Evolutionary conservation across 2,888 invertebrate species (phyloP).

Genomic region (Elegia similella): DNA sequence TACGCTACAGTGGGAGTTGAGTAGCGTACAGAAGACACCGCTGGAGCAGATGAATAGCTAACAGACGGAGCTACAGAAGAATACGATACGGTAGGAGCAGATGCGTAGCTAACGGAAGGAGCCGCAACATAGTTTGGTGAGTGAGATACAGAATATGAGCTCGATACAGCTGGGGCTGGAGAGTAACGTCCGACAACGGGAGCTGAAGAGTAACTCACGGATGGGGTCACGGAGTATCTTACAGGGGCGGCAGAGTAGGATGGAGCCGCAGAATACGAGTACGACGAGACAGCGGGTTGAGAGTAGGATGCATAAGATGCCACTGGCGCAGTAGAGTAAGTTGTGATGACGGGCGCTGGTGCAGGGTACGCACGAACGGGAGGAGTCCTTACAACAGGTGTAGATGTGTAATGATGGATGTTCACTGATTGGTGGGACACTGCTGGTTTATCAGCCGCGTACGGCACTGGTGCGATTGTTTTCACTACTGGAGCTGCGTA

Average conservation of each 20-base stretch:
- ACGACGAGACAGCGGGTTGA: not conserved
- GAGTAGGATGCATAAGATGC: not conserved
- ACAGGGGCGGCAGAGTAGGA: not conserved
- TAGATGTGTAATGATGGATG: slow-evolving; percentile 1
- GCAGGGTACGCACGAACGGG: not conserved
- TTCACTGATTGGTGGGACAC: slow-evolving; percentile 10
- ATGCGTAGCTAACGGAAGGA: not conserved
- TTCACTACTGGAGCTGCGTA: slow-evolving; percentile 1
- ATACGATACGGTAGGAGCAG: not conserved
- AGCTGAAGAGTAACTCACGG: not conserved
- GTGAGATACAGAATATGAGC: not conserved
- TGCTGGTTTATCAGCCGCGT: slow-evolving; percentile 4
- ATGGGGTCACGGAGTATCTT: not conserved
- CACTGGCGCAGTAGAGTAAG: slow-evolving; percentile 1
- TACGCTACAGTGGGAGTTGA: not conserved
- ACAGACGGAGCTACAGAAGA: not conserved
- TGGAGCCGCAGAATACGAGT: not conserved
- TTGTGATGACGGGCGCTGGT: not conserved
- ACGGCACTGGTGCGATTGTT: slow-evolving; percentile 34
- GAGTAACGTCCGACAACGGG: not conserved
- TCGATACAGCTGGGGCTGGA: not conserved
- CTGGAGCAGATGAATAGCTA: slow-evolving; percentile 2
- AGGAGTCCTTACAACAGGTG: not conserved
- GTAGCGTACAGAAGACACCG: not conserved
- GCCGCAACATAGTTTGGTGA: not conserved